phyloP scores from a whole-genome alignment of 2,797 vertebrate genomes.

The Myiotriccus ornatus region DNA sequence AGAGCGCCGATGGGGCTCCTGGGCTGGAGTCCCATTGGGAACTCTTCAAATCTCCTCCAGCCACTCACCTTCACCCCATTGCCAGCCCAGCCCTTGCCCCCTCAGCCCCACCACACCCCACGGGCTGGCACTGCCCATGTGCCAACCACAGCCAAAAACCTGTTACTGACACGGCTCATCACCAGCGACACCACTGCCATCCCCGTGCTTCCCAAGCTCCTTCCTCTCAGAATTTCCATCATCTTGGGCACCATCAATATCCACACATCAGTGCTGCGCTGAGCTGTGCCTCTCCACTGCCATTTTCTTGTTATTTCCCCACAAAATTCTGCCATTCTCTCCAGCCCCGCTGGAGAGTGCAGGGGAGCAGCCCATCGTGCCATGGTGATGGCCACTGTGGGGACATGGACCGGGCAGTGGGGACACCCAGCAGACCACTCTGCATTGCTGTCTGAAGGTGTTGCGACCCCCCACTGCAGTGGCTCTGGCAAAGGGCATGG shows the following conservation, averaged over 20 bases:
- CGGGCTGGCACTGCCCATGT: background rate
- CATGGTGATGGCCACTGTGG: accelerated
- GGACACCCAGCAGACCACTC: background rate
- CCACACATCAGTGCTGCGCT: accelerated
- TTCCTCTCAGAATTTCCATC: background rate
- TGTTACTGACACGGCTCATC: background rate
- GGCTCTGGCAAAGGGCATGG: background rate
- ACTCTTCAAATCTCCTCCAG: background rate
- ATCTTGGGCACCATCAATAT: background rate
- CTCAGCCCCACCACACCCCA: background rate
- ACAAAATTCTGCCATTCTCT: background rate
- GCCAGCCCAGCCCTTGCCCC: background rate
- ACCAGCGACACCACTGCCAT: accelerated
- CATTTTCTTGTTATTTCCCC: background rate
- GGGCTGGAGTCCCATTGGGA: background rate
- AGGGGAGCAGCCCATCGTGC: background rate
- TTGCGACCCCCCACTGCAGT: accelerated
- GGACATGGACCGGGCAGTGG: accelerated
- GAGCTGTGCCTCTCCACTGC: accelerated
- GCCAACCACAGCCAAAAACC: background rate
- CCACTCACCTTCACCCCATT: background rate
- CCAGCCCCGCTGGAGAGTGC: accelerated
- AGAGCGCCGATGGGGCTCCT: background rate
- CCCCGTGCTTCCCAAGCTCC: accelerated
- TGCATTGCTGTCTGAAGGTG: background rate